phyloP scores from a whole-genome alignment of 2,797 vertebrate genomes.

The Enteromius mattozi region DNA sequence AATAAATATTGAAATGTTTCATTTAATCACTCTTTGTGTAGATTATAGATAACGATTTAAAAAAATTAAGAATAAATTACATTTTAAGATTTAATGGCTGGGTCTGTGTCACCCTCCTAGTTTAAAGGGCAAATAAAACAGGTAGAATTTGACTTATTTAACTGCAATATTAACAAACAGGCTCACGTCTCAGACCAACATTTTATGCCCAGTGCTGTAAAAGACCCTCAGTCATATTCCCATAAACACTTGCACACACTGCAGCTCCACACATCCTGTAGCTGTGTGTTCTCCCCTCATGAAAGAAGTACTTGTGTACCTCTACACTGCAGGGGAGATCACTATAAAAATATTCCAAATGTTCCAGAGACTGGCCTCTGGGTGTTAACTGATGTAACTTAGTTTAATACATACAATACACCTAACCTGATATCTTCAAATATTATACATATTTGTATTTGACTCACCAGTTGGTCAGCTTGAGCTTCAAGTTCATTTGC shows the following conservation, averaged over 20 bases:
- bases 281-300: slow-evolving; percentile 52
- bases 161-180: slow-evolving; percentile 20
- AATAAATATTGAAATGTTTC: background rate
- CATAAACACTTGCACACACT: slow-evolving; percentile 1
- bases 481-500: slow-evolving; percentile 83
- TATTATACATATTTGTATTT: slow-evolving; percentile 8
- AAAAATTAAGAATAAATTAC: background rate
- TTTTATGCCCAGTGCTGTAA: slow-evolving; percentile 45
- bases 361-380: slow-evolving; percentile 36
- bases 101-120: background rate
- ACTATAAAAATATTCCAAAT: slow-evolving; percentile 25
- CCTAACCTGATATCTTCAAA: background rate
- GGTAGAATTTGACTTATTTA: background rate
- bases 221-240: slow-evolving; percentile 45
- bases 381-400: slow-evolving; percentile 2
- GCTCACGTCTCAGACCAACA: slow-evolving; percentile 20
- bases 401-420: slow-evolving; percentile 23
- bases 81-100: background rate
- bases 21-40: background rate
- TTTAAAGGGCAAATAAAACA: background rate
- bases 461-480: slow-evolving; percentile 86
- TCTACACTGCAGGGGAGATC: slow-evolving; percentile 14
- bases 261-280: slow-evolving; percentile 44
- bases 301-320: slow-evolving; percentile 69
- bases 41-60: background rate